Percentiles rank a stretch among this genome's conserved stretches.
phyloP scores from a whole-genome alignment of 2,797 vertebrate species.

The Paedocypris micromegethes region DNA sequence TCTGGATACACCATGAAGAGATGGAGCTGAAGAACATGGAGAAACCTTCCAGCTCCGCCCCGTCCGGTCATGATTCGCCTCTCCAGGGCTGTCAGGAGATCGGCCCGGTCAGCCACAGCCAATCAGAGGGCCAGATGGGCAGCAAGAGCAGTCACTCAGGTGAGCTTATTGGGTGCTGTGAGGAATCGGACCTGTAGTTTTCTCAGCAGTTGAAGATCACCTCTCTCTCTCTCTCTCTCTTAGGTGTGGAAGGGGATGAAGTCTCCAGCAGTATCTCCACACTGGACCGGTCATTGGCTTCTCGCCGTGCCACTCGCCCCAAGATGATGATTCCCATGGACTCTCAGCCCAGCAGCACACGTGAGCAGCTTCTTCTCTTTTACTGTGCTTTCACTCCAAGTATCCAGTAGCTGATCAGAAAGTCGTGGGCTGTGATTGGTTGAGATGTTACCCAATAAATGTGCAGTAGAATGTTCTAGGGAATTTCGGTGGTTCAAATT shows the following conservation, averaged over 20 bases:
- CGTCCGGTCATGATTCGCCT: slow-evolving; percentile 73
- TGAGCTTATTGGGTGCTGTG: slow-evolving; percentile 40
- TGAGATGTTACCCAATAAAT: too few species aligned
- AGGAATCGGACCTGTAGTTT: neutral
- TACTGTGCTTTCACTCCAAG: too few species aligned
- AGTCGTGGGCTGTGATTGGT: too few species aligned
- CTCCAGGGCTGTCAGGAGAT: slow-evolving; percentile 86
- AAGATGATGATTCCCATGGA: slow-evolving; percentile 97
- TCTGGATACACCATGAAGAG: slow-evolving; percentile 97
- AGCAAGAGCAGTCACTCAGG: slow-evolving; percentile 89
- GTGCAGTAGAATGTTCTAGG: too few species aligned
- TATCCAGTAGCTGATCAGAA: too few species aligned
- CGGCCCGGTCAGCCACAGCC: slow-evolving; percentile 84
- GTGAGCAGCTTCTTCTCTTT: slow-evolving; percentile 61
- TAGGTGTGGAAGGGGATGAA: slow-evolving; percentile 81
- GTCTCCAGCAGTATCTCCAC: slow-evolving; percentile 86
- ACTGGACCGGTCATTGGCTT: slow-evolving; percentile 80
- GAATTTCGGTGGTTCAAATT: too few species aligned
- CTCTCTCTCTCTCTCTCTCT: neutral
- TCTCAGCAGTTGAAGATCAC: neutral
- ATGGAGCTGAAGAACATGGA: slow-evolving; percentile 97
- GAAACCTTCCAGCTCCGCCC: slow-evolving; percentile 74
- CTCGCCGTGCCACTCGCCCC: slow-evolving; percentile 78
- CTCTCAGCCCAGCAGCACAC: slow-evolving; percentile 81
- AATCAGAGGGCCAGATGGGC: slow-evolving; percentile 87